phyloP scores from a whole-genome alignment of 2,113 vertebrate genomes.

The Uria lomvia region DNA sequence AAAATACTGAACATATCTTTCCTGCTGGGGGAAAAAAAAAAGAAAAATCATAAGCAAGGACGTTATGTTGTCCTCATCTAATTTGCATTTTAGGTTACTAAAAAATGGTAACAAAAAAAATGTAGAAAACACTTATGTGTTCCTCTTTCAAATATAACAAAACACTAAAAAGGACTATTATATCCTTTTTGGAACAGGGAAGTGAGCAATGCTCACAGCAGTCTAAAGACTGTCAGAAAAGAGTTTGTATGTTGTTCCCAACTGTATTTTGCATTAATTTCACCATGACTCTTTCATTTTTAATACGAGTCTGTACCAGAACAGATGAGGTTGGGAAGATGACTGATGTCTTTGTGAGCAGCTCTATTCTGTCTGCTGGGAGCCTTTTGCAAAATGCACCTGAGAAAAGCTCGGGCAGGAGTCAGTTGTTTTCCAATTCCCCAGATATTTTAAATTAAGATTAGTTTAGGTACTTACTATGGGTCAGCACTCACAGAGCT shows the following conservation, averaged over 20 bases:
- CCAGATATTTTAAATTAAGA: neutral
- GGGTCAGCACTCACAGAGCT: neutral
- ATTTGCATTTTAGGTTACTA: slow-evolving; percentile 11
- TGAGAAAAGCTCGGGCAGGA: neutral
- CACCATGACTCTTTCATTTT: neutral
- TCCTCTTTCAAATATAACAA: neutral
- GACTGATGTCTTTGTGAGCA: neutral
- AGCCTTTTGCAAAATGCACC: neutral
- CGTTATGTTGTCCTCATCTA: neutral
- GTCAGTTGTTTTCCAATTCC: neutral
- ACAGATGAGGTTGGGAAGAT: slow-evolving; percentile 5
- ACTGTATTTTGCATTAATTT: slow-evolving; percentile 35
- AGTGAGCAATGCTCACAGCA: neutral
- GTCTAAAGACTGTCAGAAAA: neutral
- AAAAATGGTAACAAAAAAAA: neutral
- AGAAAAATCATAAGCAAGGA: neutral
- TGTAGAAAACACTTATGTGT: neutral
- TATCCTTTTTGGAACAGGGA: neutral
- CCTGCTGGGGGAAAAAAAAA: neutral
- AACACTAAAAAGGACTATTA: neutral
- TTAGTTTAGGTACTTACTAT: neutral
- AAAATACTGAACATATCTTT: slow-evolving; percentile 64
- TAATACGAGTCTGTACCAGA: neutral
- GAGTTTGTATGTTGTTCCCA: neutral
- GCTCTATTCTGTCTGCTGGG: neutral